These are phyloP conservation scores for Hyperopisus bebe DNA, from an alignment of 2,113 vertebrate species.

Conservation along the genomic window DNA sequence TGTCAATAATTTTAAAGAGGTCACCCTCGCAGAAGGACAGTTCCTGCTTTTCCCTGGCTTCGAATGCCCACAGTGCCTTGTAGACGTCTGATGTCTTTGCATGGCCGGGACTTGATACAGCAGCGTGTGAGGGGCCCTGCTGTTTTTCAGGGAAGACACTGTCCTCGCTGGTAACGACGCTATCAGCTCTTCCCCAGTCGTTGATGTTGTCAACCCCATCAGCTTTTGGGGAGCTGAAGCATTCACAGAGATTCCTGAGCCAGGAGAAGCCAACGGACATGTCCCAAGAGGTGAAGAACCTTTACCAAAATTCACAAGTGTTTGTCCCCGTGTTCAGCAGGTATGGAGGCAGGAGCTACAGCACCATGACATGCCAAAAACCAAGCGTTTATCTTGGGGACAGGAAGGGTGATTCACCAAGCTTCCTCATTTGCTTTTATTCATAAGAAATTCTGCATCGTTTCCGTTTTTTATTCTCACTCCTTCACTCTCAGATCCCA, in stretches of 20 bases:
- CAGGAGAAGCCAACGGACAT: background rate
- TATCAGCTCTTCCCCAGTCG: background rate
- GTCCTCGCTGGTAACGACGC: background rate
- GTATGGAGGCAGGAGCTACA: background rate
- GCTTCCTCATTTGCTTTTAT: background rate
- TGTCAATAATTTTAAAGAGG: slow-evolving; percentile 40
- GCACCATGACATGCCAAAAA: background rate
- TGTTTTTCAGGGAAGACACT: background rate
- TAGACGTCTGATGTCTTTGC: slow-evolving; percentile 25
- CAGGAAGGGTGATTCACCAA: background rate
- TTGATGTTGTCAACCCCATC: background rate
- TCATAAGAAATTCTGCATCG: background rate
- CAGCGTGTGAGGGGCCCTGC: too few species aligned
- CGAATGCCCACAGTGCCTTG: slow-evolving; percentile 50
- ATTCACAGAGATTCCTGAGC: background rate
- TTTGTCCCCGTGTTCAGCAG: background rate
- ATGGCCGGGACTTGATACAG: too few species aligned
- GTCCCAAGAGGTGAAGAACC: background rate
- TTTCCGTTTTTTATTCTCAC: background rate
- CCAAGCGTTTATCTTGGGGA: background rate
- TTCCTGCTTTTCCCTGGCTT: slow-evolving; percentile 35
- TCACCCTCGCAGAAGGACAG: slow-evolving; percentile 52
- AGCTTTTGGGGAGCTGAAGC: background rate
- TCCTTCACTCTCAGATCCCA: background rate
- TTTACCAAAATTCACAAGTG: background rate